Percentiles rank a stretch among this genome's conserved stretches.
These are phyloP conservation scores for Phoeniculus purpureus DNA, from an alignment of 2,797 vertebrate species.

Conservation along the genomic window DNA sequence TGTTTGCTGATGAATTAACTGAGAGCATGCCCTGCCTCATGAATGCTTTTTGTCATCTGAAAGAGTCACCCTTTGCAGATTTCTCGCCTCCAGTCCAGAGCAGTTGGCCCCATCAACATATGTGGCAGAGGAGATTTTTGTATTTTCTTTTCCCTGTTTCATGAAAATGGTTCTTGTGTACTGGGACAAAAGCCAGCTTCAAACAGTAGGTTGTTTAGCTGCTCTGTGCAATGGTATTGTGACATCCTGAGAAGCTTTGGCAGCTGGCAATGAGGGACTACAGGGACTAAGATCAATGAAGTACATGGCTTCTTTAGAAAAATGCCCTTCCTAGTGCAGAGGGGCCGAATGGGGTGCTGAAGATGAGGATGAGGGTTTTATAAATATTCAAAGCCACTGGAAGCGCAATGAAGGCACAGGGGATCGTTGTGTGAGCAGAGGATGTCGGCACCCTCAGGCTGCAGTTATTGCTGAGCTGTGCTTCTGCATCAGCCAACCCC, in stretches of 20 bases:
- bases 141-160: neutral
- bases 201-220: neutral
- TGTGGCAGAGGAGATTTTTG: neutral
- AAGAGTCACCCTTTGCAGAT: neutral
- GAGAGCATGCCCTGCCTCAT: neutral
- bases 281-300: neutral
- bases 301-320: neutral
- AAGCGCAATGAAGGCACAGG: neutral
- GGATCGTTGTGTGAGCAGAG: neutral
- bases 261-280: neutral
- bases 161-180: neutral
- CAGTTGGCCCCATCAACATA: neutral
- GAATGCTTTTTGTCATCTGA: neutral
- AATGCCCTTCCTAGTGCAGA: neutral
- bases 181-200: neutral
- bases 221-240: neutral
- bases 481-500: conserved; percentile 13
- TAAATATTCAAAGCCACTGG: conserved; percentile 48
- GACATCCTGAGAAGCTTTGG: neutral
- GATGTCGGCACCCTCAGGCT: conserved; percentile 30
- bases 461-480: conserved; percentile 39
- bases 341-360: conserved; percentile 10
- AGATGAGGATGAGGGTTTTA: conserved; percentile 22
- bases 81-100: rapidly evolving
- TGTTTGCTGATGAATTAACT: neutral